Evolutionary conservation across 2,888 invertebrate species (phyloP).

Genomic region (Aproaerema taeniolella): DNA sequence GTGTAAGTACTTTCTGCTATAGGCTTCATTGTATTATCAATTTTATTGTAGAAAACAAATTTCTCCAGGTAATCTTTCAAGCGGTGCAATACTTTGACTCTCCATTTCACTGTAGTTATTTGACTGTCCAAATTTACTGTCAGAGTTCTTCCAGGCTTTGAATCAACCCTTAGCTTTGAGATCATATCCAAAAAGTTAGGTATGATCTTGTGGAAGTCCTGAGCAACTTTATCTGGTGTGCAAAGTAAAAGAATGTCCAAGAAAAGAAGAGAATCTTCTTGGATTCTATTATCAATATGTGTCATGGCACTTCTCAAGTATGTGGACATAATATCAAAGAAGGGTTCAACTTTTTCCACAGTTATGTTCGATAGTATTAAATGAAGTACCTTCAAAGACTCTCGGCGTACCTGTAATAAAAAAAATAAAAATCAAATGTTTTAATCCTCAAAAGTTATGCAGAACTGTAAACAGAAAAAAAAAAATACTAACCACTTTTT

Average conservation of each 20-base stretch:
- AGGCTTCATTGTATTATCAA: slow-evolving; percentile 25
- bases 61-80: slow-evolving; percentile 74
- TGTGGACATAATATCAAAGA: slow-evolving; percentile 86
- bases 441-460: no score
- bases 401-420: slow-evolving; percentile 68
- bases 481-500: slow-evolving; percentile 73
- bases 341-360: slow-evolving; percentile 80
- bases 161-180: slow-evolving; percentile 82
- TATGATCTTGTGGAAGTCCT: slow-evolving; percentile 83
- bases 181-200: slow-evolving; percentile 91
- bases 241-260: slow-evolving; percentile 86
- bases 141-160: slow-evolving; percentile 81
- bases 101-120: slow-evolving; percentile 87
- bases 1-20: slow-evolving; percentile 26
- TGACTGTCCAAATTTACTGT: slow-evolving; percentile 83
- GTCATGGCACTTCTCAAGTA: slow-evolving; percentile 94
- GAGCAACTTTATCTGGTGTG: slow-evolving; percentile 80
- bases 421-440: slow-evolving; percentile 4
- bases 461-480: background rate
- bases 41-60: slow-evolving; percentile 45
- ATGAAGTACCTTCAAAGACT: slow-evolving; percentile 75
- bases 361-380: slow-evolving; percentile 56
- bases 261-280: slow-evolving; percentile 88
- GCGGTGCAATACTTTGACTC: slow-evolving; percentile 84
- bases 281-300: slow-evolving; percentile 87